Percentiles rank a stretch among this genome's conserved stretches.
These are phyloP conservation scores for Regulus satrapa DNA, from an alignment of 2,113 vertebrate species.

Conservation along the genomic window DNA sequence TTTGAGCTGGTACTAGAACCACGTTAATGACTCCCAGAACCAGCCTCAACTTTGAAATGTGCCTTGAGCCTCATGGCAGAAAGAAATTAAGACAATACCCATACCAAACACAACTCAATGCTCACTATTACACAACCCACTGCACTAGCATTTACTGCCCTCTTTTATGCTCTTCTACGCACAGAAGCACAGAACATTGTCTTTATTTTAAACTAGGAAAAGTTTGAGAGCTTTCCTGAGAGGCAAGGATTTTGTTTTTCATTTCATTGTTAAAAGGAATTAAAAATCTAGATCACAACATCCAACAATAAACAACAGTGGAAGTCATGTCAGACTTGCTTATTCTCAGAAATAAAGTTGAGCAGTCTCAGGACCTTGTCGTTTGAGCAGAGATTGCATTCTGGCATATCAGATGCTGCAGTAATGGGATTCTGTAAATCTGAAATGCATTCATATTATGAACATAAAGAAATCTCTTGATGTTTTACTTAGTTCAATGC, in stretches of 20 bases:
- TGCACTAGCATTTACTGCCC: neutral
- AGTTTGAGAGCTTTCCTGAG: neutral
- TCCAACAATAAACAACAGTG: neutral
- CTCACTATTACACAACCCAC: neutral
- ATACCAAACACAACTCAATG: neutral
- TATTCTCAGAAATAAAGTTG: neutral
- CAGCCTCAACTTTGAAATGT: rapidly evolving
- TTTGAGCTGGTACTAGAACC: neutral
- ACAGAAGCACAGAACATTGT: neutral
- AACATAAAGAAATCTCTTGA: constrained; percentile 42
- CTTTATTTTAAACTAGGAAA: neutral
- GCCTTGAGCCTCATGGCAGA: neutral
- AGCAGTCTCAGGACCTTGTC: neutral
- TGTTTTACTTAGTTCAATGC: constrained; percentile 18
- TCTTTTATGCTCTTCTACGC: neutral
- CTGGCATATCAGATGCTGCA: constrained; percentile 19
- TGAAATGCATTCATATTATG: constrained; percentile 4
- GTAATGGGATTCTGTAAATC: constrained; percentile 40
- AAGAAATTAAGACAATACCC: neutral
- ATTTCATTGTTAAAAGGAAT: neutral
- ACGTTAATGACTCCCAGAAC: neutral
- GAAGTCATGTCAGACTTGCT: neutral
- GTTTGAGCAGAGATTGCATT: constrained; percentile 15
- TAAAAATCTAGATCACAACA: neutral
- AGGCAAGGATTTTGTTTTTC: neutral